Evolutionary conservation across 2,888 invertebrate species (phyloP), one percentile per base, ranked within the genome.

Genomic region (Synergus gifuensis): DNA sequence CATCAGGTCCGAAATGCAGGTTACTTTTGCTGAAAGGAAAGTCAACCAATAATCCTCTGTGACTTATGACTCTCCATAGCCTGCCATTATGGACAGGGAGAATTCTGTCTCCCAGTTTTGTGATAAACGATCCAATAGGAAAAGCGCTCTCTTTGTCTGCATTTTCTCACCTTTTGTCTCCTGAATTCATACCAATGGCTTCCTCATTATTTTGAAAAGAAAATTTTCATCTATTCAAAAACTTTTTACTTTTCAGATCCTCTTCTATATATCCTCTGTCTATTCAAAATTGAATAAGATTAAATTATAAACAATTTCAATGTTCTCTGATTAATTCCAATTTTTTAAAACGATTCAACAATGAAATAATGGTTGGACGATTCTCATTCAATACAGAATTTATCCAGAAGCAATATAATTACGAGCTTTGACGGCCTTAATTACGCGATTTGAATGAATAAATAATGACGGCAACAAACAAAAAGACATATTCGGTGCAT

Each of bases 1-100:
- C 60, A 60, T 12, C 40, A 66, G 69, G 49, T 69, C 46, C 44
- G 16, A 49, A 69, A 69, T 69, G 69, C 69, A 69, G 49, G 69
- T 69, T 69, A 28, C 46, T 69, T 54, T 28, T 28, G 69, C 49
- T 69, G 69, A 69, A 69, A 69, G 69, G 49, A 69, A 69, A 69
- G 69, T 69, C 49, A 69, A 69, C 49, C 49, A 46, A 69, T 69
- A 69, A 69, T 69, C 69, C 49, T 69, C 4, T 36, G 69, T 69
- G 69, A 69, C 69, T 69, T 69, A 69, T 69, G 69, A 69, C 69
- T 69, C 49, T 69, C 69, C 49, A 67, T 54, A 28, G 28, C 3
- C 28, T 28, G 28, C 28, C 28, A 46, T 66, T 66, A 66, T 66
- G 42, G 64, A 66, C 42, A 66, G 36, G 42, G 64, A 66, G 40